These are phyloP conservation scores for Calyptomena viridis DNA, from an alignment of 2,113 vertebrate genomes.

Conservation along the genomic window DNA sequence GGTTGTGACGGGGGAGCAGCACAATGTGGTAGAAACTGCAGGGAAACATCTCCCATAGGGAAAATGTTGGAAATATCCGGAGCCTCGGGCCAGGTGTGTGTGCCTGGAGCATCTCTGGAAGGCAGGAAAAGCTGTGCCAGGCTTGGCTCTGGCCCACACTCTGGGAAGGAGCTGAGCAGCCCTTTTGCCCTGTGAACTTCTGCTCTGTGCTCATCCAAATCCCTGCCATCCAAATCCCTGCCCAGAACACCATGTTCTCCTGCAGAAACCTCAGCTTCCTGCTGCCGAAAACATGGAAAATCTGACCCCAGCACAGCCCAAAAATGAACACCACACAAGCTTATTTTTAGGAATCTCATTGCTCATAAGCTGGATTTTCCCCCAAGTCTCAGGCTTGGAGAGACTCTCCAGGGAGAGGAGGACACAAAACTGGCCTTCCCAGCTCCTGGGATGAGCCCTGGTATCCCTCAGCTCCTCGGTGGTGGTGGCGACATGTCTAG, in stretches of 20 bases:
- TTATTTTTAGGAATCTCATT: not conserved
- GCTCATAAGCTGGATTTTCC: not conserved
- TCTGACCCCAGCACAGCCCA: not conserved
- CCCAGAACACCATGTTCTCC: not conserved
- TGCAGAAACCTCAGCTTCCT: not conserved
- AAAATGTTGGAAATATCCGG: not conserved
- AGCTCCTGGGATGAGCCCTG: not conserved
- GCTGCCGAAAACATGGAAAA: not conserved
- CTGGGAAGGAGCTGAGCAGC: not conserved
- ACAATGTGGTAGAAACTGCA: not conserved
- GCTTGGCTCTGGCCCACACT: not conserved
- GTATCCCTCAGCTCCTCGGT: not conserved
- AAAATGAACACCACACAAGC: not conserved
- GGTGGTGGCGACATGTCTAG: constrained; percentile 37
- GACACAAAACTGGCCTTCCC: not conserved
- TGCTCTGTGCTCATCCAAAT: too few species aligned
- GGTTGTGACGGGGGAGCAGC: accelerated
- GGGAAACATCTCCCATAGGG: not conserved
- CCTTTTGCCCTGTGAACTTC: not conserved
- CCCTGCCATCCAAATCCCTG: not conserved
- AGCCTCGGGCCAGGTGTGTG: accelerated
- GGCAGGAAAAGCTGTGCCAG: not conserved
- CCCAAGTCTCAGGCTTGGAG: not conserved
- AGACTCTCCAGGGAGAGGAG: not conserved
- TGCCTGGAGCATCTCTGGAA: not conserved